These are phyloP conservation scores for Himalopsyche phryganea DNA, from an alignment of 1,140 invertebrate genomes.

Conservation along the genomic window DNA sequence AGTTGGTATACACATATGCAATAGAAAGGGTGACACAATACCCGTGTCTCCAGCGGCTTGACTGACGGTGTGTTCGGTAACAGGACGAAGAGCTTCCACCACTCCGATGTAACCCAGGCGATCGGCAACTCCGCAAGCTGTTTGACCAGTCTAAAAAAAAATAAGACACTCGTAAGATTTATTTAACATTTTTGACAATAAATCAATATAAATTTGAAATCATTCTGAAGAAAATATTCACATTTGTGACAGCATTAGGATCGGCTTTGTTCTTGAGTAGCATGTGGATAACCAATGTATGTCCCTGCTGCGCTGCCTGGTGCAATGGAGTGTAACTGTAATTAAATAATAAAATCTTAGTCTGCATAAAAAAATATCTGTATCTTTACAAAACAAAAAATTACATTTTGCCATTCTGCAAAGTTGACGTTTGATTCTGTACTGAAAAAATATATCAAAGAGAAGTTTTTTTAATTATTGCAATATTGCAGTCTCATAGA, in stretches of 20 bases:
- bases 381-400: not conserved
- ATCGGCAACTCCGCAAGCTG: slow-evolving; percentile 92
- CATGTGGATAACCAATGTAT: slow-evolving; percentile 90
- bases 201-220: too few species aligned
- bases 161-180: slow-evolving; percentile 6
- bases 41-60: slow-evolving; percentile 64
- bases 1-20: too few species aligned
- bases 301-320: slow-evolving; percentile 97
- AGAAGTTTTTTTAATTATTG: too few species aligned
- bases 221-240: slow-evolving; percentile 69
- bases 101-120: slow-evolving; percentile 96
- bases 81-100: slow-evolving; percentile 92
- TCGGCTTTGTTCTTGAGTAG: slow-evolving; percentile 92
- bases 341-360: too few species aligned
- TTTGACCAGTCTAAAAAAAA: slow-evolving; percentile 84
- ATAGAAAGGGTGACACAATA: too few species aligned
- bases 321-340: slow-evolving; percentile 90
- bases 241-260: slow-evolving; percentile 89
- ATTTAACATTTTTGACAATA: not conserved
- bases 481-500: too few species aligned
- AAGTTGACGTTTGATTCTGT: too few species aligned
- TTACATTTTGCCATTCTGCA: not conserved
- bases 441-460: too few species aligned
- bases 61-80: slow-evolving; percentile 87
- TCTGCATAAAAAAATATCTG: too few species aligned